Base-by-base conservation (phyloP, 2,888 invertebrate genomes). In the Tipula helvola region DNA sequence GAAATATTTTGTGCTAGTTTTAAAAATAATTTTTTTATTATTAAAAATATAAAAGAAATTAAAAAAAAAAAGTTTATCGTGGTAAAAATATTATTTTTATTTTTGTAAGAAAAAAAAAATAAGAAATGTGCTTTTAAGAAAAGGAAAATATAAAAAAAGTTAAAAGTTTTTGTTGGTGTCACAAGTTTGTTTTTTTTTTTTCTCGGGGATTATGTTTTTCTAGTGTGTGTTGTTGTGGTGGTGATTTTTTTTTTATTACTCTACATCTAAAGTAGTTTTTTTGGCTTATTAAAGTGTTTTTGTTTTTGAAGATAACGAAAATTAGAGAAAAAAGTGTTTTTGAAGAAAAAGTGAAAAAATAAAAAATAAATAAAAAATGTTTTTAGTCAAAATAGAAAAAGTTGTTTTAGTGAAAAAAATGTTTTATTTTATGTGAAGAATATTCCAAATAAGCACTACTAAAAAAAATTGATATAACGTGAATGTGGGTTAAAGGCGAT, bases 401-500 rank as follows among this genome's bases (percentile, higher is more conserved):
- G 3, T 71, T 18, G 10, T 18, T 71, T 71, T 71, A 71, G 71
- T 71, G 71, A 71, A 71, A 71, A n/a, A 71, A 71, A 71, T 28
- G 71, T 71, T 52, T 4, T 16, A 16, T 16, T 16, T 7, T 2
- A 28, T 71, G 71, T 71, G 28, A 71, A 71, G 12, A 71, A 71
- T 28, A 71, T 71, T 57, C 57, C 7, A 57, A 28, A 71, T 28
- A 71, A 71, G 71, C 71, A 71, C 18, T 3, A 52, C 52, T n/a
- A 44, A 10, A 7, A 44, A 44, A 44, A 52, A 52, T 28, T 28
- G 28, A 28, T 52, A 52, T 52, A 39, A n/a, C n/a, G 84, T 84
- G 84, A 84, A 84, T 84, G 84, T 84, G 41, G 84, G 84, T 84
- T 84, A 84, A 41, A 84, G 39, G 84, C 84, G 39, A 84, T 5